Evolutionary conservation across 2,797 vertebrate genomes (phyloP).

Genomic region (Alca torda): DNA sequence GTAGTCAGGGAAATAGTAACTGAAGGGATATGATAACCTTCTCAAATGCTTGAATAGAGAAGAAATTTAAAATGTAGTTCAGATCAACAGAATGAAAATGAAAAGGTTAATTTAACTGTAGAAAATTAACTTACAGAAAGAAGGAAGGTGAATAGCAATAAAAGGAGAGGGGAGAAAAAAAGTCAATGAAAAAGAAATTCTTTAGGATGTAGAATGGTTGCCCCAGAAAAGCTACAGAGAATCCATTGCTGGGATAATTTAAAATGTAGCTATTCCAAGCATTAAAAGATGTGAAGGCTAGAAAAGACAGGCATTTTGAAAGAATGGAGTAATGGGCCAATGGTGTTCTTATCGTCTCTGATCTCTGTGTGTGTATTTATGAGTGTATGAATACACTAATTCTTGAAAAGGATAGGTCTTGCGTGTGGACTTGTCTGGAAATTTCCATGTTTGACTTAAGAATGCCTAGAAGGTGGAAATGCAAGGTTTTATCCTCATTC

Average conservation of each 20-base stretch:
- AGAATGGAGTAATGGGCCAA: not conserved
- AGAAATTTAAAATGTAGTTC: not conserved
- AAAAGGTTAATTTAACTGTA: not conserved
- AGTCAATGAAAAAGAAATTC: not conserved
- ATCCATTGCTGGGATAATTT: not conserved
- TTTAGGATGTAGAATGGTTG: not conserved
- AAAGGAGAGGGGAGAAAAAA: not conserved
- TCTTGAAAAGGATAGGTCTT: not conserved
- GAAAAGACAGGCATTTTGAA: not conserved
- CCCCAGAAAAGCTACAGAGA: not conserved
- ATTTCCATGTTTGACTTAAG: not conserved
- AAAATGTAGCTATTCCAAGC: not conserved
- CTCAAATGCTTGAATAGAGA: not conserved
- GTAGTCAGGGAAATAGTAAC: not conserved
- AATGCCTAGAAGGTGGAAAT: not conserved
- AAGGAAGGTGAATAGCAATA: not conserved
- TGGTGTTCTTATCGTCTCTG: not conserved
- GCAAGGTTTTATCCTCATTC: not conserved
- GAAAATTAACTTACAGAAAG: not conserved
- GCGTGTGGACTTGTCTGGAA: not conserved
- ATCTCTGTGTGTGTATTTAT: not conserved
- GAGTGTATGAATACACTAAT: not conserved
- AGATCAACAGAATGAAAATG: not conserved
- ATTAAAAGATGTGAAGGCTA: not conserved
- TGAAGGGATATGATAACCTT: not conserved